phyloP scores from a whole-genome alignment of 2,888 invertebrate genomes.

The Gibbula magus region DNA sequence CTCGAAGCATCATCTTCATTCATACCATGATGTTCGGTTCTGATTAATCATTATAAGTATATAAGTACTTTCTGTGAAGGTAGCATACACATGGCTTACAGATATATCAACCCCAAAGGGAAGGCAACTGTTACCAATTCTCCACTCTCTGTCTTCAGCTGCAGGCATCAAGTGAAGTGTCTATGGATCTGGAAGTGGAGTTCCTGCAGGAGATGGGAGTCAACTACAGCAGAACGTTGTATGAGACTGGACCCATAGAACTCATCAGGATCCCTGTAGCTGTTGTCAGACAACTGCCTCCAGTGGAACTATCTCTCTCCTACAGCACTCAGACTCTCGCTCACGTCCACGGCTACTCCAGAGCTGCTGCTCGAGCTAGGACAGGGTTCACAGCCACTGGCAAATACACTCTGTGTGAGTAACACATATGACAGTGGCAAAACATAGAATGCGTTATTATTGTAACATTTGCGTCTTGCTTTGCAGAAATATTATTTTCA shows the following conservation, averaged over 20 bases:
- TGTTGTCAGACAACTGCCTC: constrained; percentile 28
- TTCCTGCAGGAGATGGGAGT: constrained; percentile 31
- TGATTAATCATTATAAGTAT: no score
- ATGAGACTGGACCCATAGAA: constrained; percentile 24
- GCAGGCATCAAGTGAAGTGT: constrained; percentile 14
- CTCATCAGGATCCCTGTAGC: constrained; percentile 32
- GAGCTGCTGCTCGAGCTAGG: constrained; percentile 3
- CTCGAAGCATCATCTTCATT: no score
- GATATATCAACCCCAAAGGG: no score
- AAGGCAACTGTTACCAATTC: no score
- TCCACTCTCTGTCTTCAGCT: constrained; percentile 1
- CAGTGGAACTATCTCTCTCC: constrained; percentile 32
- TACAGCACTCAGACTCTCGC: constrained; percentile 27
- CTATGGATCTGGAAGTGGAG: constrained; percentile 18
- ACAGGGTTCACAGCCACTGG: constrained; percentile 30
- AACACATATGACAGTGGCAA: no score
- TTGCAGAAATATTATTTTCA: no score
- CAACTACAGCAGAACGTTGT: constrained; percentile 25
- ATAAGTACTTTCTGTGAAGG: no score
- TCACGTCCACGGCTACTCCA: constrained; percentile 31
- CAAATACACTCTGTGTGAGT: constrained; percentile 32
- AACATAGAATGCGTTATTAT: background rate
- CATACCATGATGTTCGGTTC: no score
- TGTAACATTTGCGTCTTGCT: no score
- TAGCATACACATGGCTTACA: no score